Evolutionary conservation across 2,888 invertebrate species (phyloP).

Genomic region (Gibbula magus): DNA sequence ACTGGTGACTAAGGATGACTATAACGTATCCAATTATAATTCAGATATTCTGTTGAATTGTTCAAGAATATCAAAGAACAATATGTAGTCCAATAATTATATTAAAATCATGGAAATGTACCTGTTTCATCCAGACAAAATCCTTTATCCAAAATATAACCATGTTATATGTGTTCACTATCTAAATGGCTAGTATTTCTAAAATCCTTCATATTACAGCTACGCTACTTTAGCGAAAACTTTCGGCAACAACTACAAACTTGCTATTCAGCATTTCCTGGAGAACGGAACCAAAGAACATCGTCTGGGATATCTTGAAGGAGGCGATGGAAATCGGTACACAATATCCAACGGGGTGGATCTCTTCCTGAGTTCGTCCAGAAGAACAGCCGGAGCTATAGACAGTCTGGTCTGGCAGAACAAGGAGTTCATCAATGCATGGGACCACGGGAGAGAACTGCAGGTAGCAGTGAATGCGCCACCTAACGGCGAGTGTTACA

Average conservation of each 20-base stretch:
- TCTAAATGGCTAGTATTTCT: too few species aligned
- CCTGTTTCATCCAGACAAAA: too few species aligned
- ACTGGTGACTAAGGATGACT: too few species aligned
- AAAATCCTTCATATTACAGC: constrained; percentile 30
- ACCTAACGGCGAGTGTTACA: constrained; percentile 45
- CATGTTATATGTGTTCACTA: too few species aligned
- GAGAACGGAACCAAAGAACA: constrained; percentile 33
- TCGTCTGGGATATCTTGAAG: constrained; percentile 39
- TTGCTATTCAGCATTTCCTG: constrained; percentile 45
- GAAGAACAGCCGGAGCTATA: constrained; percentile 45
- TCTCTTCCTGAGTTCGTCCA: constrained; percentile 44
- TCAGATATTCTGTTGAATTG: too few species aligned
- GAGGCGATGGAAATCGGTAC: constrained; percentile 39
- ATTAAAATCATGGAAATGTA: too few species aligned
- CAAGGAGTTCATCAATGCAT: constrained; percentile 43
- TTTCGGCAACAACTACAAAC: constrained; percentile 39
- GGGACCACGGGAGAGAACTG: constrained; percentile 48
- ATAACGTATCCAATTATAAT: too few species aligned
- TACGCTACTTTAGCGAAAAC: constrained; percentile 42
- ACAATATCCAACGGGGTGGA: constrained; percentile 38
- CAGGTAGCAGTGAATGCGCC: constrained; percentile 47
- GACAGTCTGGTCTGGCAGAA: constrained; percentile 53
- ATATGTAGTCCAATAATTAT: too few species aligned
- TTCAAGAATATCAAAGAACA: too few species aligned
- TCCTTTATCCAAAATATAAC: too few species aligned